These are phyloP conservation scores for Coreius guichenoti DNA, from an alignment of 2,797 vertebrate species.

Conservation along the genomic window DNA sequence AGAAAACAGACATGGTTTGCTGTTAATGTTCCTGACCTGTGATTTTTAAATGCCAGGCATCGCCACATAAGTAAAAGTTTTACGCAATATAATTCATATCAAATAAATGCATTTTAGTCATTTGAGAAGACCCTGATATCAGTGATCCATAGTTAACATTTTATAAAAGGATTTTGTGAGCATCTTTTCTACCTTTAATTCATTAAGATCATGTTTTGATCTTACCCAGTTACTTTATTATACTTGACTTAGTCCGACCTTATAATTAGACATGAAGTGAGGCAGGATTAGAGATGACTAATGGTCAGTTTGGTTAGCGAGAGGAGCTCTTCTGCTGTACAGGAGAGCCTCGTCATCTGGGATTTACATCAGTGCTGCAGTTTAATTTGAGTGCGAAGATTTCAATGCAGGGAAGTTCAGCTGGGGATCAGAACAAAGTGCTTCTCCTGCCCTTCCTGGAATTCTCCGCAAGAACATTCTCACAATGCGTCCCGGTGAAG, in stretches of 20 bases:
- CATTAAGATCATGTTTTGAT: constrained; percentile 4
- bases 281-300: constrained; percentile 28
- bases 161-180: background rate
- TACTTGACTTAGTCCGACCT: background rate
- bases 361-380: constrained; percentile 53
- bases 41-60: background rate
- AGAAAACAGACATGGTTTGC: constrained; percentile 2
- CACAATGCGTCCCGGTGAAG: constrained; percentile 27
- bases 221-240: constrained; percentile 28
- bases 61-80: background rate
- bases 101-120: background rate
- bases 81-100: background rate
- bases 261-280: constrained; percentile 34
- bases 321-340: background rate
- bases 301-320: constrained; percentile 32
- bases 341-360: constrained; percentile 49
- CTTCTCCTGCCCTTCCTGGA: constrained; percentile 70
- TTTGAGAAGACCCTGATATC: background rate
- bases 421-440: constrained; percentile 60
- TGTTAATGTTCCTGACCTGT: constrained; percentile 13
- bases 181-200: constrained; percentile 12
- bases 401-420: constrained; percentile 69
- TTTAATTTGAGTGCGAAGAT: constrained; percentile 55
- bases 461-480: constrained; percentile 60
- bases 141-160: background rate